Conservation (phyloP, 2,888 invertebrate genomes). For the Ophion costatus region DNA sequence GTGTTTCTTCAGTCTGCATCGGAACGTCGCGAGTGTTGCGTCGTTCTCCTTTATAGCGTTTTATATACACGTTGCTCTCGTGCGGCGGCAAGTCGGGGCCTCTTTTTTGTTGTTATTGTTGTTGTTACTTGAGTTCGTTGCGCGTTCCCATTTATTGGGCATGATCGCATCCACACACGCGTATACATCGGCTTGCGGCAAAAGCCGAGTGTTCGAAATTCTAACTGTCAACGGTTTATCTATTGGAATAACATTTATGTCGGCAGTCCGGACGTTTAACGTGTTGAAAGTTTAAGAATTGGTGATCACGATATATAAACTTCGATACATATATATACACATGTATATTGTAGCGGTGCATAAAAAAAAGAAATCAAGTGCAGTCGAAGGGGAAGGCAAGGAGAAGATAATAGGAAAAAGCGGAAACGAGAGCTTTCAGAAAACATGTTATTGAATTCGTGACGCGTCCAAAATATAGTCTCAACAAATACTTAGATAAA, state of each 20-base stretch:
- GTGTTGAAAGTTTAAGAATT: conserved; percentile 24
- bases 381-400: neutral
- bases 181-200: neutral
- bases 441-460: conserved; percentile 16
- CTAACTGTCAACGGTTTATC: neutral
- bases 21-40: conserved; percentile 77
- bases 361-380: neutral
- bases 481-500: conserved; percentile 21
- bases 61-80: conserved; percentile 34
- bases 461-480: conserved; percentile 31
- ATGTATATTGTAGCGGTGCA: neutral
- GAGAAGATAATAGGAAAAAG: conserved; percentile 7
- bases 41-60: conserved; percentile 66
- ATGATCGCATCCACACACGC: neutral
- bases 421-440: conserved; percentile 26
- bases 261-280: conserved; percentile 16
- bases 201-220: conserved; percentile 2
- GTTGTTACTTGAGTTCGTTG: neutral
- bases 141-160: neutral
- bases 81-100: conserved; percentile 61
- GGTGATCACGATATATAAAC: conserved; percentile 50
- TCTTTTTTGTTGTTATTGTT: conserved; percentile 43
- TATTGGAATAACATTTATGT: neutral
- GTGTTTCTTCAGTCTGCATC: conserved; percentile 78
- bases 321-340: neutral